A percentile compares a stretch with the other conserved stretches of the same genome.
Conservation (phyloP, 2,797 vertebrate species). For the Loriculus beryllinus region DNA sequence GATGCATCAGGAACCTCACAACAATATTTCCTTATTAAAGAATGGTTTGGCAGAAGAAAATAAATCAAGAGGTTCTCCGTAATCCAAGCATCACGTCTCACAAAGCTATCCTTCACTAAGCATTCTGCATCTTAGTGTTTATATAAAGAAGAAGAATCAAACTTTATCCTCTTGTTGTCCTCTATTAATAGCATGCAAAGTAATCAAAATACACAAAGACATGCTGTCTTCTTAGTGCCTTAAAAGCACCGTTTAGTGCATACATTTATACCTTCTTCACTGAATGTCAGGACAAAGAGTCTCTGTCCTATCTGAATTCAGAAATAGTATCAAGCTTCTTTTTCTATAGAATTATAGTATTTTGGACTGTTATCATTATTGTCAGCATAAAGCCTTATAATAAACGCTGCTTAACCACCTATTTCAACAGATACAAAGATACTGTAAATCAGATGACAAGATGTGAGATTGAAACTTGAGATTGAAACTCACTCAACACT, state of each 20-base stretch:
- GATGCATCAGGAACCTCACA: neutral
- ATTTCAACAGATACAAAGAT: constrained; percentile 19
- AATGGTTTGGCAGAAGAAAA: neutral
- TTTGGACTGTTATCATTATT: neutral
- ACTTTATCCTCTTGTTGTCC: neutral
- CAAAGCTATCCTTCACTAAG: neutral
- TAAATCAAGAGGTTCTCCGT: neutral
- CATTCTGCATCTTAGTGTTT: neutral
- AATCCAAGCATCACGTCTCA: neutral
- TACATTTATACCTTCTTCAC: neutral
- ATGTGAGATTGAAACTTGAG: constrained; percentile 30
- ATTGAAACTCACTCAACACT: constrained; percentile 26
- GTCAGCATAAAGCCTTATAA: neutral
- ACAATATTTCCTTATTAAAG: neutral
- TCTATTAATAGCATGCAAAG: neutral
- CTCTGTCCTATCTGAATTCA: neutral
- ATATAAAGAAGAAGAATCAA: neutral
- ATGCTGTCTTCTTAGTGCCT: neutral
- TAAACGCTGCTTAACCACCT: constrained; percentile 21
- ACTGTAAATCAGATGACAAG: neutral
- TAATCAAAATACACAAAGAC: neutral
- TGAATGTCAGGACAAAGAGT: neutral
- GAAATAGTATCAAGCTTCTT: neutral
- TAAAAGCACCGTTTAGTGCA: neutral
- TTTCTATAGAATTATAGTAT: neutral